Evolutionary conservation across 2,888 invertebrate genomes (phyloP), one percentile per base, ranked within the genome.

Genomic region (Calameuta idolon): DNA sequence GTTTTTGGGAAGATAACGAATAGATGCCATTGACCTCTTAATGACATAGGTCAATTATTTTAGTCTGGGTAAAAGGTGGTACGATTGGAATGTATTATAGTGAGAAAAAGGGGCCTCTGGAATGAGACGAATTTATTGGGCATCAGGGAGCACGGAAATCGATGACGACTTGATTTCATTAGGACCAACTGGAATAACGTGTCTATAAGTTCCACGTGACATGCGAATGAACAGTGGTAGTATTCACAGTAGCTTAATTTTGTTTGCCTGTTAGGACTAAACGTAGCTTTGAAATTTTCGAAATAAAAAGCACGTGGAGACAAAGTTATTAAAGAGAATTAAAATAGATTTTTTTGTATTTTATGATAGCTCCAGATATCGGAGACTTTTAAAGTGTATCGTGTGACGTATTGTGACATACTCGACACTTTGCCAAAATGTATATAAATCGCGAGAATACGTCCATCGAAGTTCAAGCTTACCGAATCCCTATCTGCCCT

Each of bases 351-450:
- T 82, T 82, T 80, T 84, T 83, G 68, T 86, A 83, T 87, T 85
- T 87, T 78, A 83, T 80, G 76, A 84, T 86, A 88, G 87, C 85
- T 87, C 86, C 81, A 83, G 81, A 81, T 83, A 87, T 86, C 83
- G 85, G 82, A 87, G 84, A 82, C 80, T 88, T 74, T 85, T 89
- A 83, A 87, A 85, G 76, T 82, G 78, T 84, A 82, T 88, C 80
- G 75, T 85, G 79, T 86, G 82, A 87, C 76, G 75, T 81, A 81
- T 76, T 75, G 75, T 82, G 77, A 80, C 37, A 75, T 74, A 69
- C 71, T 80, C 76, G 74, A 77, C 77, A n/a, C 33, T 69, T 79
- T 76, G 23, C 55, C 79, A 37, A 81, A 74, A 74, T 79, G 79
- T 80, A 80, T 37, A 76, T 80, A 78, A 80, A 74, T 78, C 76